These are phyloP conservation scores for Osedax fenrisi DNA, from an alignment of 2,888 invertebrate genomes.

Conservation along the genomic window DNA sequence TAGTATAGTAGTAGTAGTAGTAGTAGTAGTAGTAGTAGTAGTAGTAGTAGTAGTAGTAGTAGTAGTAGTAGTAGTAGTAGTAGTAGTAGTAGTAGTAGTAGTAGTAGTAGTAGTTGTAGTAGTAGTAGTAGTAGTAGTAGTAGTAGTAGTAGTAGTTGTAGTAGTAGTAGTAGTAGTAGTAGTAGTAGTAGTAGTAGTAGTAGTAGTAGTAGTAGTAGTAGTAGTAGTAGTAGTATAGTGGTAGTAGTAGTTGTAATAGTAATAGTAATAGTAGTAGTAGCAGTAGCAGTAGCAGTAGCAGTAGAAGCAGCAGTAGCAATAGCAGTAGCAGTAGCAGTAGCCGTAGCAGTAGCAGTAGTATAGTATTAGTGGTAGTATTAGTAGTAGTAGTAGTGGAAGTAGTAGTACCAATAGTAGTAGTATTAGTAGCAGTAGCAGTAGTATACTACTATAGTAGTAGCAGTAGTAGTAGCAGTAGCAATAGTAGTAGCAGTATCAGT, in stretches of 20 bases:
- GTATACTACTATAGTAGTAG: no score
- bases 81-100: conserved; percentile 2
- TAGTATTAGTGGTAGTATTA: no score
- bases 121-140: neutral
- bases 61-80: conserved; percentile 2
- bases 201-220: conserved; percentile 2
- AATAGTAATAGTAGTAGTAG: neutral
- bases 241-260: neutral
- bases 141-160: neutral
- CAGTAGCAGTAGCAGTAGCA: neutral
- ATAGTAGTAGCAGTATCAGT: no score
- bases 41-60: conserved; percentile 2
- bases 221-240: no score
- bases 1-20: no score
- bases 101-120: neutral
- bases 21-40: no score
- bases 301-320: neutral
- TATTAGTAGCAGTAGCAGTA: no score
- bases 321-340: neutral
- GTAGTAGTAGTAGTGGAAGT: no score
- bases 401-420: no score
- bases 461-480: neutral
- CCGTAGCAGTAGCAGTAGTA: no score
- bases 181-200: neutral
- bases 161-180: neutral